Evolutionary conservation across 2,797 vertebrate species (phyloP).

Genomic region (Oreochromis mossambicus): DNA sequence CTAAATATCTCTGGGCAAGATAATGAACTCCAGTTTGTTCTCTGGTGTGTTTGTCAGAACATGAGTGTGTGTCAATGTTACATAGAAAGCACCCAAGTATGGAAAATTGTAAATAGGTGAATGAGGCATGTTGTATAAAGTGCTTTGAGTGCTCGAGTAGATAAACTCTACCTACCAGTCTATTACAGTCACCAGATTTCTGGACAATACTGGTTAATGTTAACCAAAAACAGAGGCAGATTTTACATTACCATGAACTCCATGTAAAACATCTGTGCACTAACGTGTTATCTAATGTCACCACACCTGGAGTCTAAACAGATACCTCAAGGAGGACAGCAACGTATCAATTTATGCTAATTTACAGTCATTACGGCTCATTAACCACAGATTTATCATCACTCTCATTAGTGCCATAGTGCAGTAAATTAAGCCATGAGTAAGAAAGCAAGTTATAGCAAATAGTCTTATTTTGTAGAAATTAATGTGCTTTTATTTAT

Average conservation of each 20-base stretch:
- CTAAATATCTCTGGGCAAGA: neutral
- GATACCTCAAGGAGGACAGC: neutral
- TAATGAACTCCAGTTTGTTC: neutral
- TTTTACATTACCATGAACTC: neutral
- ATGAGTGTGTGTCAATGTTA: neutral
- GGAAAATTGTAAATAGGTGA: neutral
- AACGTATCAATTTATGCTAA: slow-evolving; percentile 42
- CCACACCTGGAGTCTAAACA: slow-evolving; percentile 6
- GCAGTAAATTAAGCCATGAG: slow-evolving; percentile 24
- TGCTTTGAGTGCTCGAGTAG: neutral
- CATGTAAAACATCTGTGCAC: neutral
- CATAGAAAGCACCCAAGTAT: neutral
- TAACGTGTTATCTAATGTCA: neutral
- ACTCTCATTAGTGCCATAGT: slow-evolving; percentile 28
- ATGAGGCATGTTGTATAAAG: neutral
- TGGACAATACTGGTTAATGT: no score
- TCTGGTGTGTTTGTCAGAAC: neutral
- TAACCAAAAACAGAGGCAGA: neutral
- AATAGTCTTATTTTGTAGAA: slow-evolving; percentile 20
- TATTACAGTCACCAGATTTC: neutral
- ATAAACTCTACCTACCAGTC: neutral
- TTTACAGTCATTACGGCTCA: slow-evolving; percentile 45
- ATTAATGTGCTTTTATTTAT: neutral
- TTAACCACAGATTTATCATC: slow-evolving; percentile 55
- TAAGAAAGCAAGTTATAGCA: slow-evolving; percentile 10